Evolutionary conservation across 2,888 invertebrate genomes (phyloP).

Genomic region (Napeogenes sylphis): DNA sequence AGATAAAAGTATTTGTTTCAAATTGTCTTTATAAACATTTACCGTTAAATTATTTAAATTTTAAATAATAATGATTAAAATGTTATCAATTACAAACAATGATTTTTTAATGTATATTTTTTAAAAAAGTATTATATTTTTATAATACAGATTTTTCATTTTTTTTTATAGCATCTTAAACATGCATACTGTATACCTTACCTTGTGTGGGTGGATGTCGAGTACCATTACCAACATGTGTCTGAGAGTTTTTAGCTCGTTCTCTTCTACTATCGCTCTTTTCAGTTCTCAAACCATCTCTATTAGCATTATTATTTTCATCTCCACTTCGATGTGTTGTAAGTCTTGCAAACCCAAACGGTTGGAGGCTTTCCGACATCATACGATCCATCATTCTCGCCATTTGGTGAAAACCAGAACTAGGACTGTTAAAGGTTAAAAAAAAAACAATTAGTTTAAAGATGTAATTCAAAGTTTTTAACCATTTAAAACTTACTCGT

Average conservation of each 20-base stretch:
- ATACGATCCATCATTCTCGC: constrained; percentile 86
- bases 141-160: neutral
- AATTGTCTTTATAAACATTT: no score
- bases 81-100: no score
- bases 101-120: no score
- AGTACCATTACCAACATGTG: constrained; percentile 58
- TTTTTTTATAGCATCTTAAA: neutral
- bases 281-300: constrained; percentile 57
- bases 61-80: no score
- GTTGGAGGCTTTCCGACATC: constrained; percentile 81
- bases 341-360: constrained; percentile 81
- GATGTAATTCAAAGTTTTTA: neutral
- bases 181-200: constrained; percentile 25
- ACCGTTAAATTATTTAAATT: no score
- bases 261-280: constrained; percentile 51
- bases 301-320: constrained; percentile 42
- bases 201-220: constrained; percentile 70
- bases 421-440: constrained; percentile 58
- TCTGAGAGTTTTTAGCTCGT: constrained; percentile 44
- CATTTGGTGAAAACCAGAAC: constrained; percentile 81
- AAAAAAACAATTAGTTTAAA: neutral
- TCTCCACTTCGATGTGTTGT: constrained; percentile 70
- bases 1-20: neutral
- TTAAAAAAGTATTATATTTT: constrained; percentile 1
- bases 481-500: neutral